These are phyloP conservation scores for Papilio demoleus DNA, from an alignment of 2,888 invertebrate genomes.

Conservation along the genomic window DNA sequence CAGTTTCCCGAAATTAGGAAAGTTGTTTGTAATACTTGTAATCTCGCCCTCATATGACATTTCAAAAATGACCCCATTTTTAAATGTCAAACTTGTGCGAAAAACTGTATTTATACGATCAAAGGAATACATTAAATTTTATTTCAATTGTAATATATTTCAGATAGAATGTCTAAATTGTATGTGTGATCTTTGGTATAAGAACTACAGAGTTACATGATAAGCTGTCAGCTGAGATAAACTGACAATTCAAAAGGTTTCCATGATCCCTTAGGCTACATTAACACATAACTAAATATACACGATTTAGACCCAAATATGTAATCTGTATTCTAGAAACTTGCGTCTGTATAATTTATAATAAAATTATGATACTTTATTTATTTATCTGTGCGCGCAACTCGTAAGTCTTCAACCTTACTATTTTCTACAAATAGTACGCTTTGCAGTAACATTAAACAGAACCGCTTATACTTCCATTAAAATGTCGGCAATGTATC, in stretches of 20 bases:
- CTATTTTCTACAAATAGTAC: not conserved
- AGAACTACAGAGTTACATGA: not conserved
- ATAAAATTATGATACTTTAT: too few species aligned
- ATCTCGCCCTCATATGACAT: too few species aligned
- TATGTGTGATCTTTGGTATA: not conserved
- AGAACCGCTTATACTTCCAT: slow-evolving; percentile 30
- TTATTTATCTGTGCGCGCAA: too few species aligned
- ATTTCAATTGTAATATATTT: not conserved
- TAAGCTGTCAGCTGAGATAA: not conserved
- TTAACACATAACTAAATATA: not conserved
- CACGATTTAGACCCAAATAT: not conserved
- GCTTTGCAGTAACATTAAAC: slow-evolving; percentile 20
- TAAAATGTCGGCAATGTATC: slow-evolving; percentile 24
- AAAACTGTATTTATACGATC: too few species aligned
- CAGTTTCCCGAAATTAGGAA: too few species aligned
- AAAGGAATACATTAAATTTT: too few species aligned
- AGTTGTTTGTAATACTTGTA: too few species aligned
- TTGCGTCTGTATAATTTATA: not conserved
- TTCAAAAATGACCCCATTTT: too few species aligned
- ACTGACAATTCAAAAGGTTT: not conserved
- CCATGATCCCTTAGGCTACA: not conserved
- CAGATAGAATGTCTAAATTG: not conserved
- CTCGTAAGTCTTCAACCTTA: not conserved
- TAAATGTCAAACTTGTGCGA: too few species aligned
- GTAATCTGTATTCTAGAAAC: not conserved